These are phyloP conservation scores for Dolichopus griseipennis DNA, from an alignment of 2,888 invertebrate genomes.

Conservation along the genomic window DNA sequence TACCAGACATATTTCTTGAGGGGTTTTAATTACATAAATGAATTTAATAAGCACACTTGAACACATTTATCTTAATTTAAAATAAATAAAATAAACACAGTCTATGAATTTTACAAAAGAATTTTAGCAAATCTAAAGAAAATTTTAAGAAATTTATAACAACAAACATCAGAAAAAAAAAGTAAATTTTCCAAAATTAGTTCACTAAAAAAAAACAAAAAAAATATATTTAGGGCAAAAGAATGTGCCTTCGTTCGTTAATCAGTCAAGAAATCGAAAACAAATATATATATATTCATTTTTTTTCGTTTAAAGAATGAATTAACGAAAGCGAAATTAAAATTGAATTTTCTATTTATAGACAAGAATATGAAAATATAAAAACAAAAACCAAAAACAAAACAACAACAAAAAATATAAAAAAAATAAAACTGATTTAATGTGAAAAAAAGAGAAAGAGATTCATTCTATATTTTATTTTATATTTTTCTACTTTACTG, in stretches of 20 bases:
- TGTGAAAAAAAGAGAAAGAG: not conserved
- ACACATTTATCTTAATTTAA: too few relatives aligned
- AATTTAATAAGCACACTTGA: too few relatives aligned
- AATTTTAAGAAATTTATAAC: not conserved
- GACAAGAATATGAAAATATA: too few relatives aligned
- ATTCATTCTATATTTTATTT: not conserved
- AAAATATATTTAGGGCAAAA: not conserved
- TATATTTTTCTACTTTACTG: too few relatives aligned
- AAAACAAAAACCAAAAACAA: not conserved
- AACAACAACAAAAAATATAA: not conserved
- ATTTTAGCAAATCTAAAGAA: not conserved
- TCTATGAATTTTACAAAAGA: too few relatives aligned
- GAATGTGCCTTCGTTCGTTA: not conserved
- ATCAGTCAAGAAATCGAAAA: not conserved
- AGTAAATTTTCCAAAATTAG: not conserved
- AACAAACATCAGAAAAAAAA: not conserved
- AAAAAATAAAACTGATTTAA: not conserved
- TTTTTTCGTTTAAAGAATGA: not conserved
- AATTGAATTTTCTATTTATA: slow-evolving; percentile 3
- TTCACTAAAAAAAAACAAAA: not conserved
- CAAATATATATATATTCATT: not conserved
- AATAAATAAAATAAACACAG: too few relatives aligned
- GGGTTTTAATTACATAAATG: too few relatives aligned
- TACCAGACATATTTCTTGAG: too few relatives aligned
- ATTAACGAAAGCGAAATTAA: not conserved